Evolutionary conservation across 2,113 vertebrate genomes (phyloP).

Genomic region (Heterotis niloticus): DNA sequence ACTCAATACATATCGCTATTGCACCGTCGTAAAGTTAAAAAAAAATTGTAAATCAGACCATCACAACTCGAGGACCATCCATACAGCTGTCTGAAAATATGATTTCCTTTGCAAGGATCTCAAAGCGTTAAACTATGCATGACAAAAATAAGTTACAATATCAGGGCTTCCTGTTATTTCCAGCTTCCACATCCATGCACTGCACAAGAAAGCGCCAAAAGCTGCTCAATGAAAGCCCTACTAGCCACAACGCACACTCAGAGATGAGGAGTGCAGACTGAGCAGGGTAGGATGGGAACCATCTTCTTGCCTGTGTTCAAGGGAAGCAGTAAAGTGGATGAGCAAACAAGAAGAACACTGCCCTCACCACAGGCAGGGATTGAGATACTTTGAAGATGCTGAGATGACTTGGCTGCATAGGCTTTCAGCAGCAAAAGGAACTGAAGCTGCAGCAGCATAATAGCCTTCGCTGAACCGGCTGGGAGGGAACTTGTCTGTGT

Average conservation of each 20-base stretch:
- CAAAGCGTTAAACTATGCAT: background rate
- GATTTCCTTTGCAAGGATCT: background rate
- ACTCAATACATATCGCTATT: no score
- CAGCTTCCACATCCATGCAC: background rate
- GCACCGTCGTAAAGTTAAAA: no score
- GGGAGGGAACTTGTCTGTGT: slow-evolving; percentile 4
- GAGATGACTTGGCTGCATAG: slow-evolving; percentile 9
- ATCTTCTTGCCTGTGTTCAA: no score
- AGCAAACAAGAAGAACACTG: background rate
- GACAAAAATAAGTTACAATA: background rate
- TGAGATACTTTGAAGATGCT: slow-evolving; percentile 21
- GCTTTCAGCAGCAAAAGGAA: slow-evolving; percentile 19
- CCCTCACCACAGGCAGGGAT: background rate
- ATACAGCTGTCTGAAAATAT: background rate
- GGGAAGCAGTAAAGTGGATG: background rate
- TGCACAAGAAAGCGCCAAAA: background rate
- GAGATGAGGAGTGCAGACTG: background rate
- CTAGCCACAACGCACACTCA: background rate
- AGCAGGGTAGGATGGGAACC: background rate
- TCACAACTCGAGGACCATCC: no score
- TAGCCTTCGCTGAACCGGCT: slow-evolving; percentile 1
- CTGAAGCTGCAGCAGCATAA: slow-evolving; percentile 11
- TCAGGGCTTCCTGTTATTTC: background rate
- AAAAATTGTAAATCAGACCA: no score
- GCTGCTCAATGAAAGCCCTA: background rate